Base-by-base conservation (phyloP, 1,140 invertebrate species). In the Zophobas atratus region DNA sequence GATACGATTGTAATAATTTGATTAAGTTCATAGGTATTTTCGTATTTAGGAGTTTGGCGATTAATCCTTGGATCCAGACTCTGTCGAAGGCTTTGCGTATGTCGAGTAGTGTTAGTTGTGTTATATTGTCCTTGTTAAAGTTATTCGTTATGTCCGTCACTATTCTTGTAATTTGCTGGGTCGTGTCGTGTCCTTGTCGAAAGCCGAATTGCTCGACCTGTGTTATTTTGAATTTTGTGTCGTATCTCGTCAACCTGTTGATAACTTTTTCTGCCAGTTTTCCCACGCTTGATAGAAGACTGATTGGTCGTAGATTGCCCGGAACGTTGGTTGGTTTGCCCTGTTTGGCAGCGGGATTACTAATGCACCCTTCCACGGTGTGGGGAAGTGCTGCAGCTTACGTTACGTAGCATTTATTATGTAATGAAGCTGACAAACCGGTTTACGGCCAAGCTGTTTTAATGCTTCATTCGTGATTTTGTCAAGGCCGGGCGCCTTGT, bases 191-290 rank as follows among this genome's bases (percentile, higher is more conserved):
- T 57, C 8, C 8, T 35, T 20, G 36, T 79, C 85, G 79, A 48
- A 89, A 88, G 0, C 86, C 87, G 79, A 87, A 88, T 77, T 88
- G 86, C 3, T 85, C 48, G 63, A 83, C 80, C 81, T 82, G 32
- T 48, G 81, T 0, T 82, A 76, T 3, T 85, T 81, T 35, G 81
- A 71, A 76, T 80, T 84, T 83, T 85, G 84, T 3, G 76, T 80
- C 0, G 83, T 33, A 74, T 79, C 38, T 79, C 3, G 43, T 70
- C 38, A 78, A 6, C 6, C 8, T 4, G 6, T 60, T 51, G 1
- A 86, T 75, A 4, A 84, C 72, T 78, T 80, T 84, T 81, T 86
- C 85, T n/a, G 82, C 63, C 1, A 86, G 1, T 77, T 87, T 87
- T 1, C 71, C 76, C 6, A 85, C 34, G 3, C 57, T 76, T n/a